Conservation (phyloP, 2,797 vertebrate species). For the Semaprochilodus insignis region DNA sequence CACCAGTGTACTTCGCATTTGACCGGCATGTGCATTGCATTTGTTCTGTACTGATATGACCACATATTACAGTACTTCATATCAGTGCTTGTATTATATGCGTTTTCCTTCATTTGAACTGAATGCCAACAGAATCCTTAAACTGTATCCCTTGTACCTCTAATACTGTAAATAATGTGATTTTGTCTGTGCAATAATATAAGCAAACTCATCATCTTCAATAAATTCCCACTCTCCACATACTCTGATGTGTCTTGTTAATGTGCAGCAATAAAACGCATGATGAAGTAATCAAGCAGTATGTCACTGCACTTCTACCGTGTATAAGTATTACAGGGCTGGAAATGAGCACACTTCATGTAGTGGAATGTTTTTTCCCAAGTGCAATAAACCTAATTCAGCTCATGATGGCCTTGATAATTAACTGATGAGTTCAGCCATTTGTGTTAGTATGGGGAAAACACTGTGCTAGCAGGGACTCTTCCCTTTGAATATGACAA, state of each 20-base stretch:
- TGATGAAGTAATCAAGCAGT: not conserved
- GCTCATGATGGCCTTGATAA: too few relatives aligned
- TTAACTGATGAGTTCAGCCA: too few relatives aligned
- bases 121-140: not conserved
- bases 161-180: conserved; percentile 15
- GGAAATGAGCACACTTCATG: too few relatives aligned
- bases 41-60: not conserved
- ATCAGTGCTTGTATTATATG: not conserved
- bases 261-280: not conserved
- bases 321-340: too few relatives aligned
- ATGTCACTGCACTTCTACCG: too few relatives aligned
- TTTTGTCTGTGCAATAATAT: not conserved
- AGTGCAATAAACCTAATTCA: too few relatives aligned
- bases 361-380: too few relatives aligned
- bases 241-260: not conserved
- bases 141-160: not conserved
- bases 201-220: not conserved
- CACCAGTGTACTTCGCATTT: not conserved
- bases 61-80: not conserved
- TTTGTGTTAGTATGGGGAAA: too few relatives aligned
- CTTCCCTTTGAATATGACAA: too few relatives aligned
- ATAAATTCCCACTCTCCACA: not conserved
- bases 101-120: not conserved
- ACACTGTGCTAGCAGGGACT: too few relatives aligned
- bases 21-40: not conserved